A percentile compares a stretch with the other conserved stretches of the same genome.
Evolutionary conservation across 2,113 vertebrate genomes (phyloP).

Genomic region (Lasiurus borealis): DNA sequence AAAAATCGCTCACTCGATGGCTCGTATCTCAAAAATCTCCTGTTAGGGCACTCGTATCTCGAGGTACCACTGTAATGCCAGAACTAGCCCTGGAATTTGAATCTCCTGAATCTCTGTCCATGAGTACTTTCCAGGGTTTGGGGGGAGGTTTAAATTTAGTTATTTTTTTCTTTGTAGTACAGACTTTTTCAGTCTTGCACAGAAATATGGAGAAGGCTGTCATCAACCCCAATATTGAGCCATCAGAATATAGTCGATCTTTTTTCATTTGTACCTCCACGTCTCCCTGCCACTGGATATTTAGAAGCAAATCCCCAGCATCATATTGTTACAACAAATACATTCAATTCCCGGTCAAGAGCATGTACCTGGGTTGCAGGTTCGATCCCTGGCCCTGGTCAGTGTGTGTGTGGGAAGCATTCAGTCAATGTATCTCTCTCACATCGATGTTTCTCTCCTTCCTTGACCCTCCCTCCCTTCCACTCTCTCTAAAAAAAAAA

Average conservation of each 20-base stretch:
- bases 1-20: too few relatives aligned
- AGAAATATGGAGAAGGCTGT: not conserved
- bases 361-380: too few relatives aligned
- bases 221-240: not conserved
- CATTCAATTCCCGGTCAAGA: not conserved
- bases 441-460: too few relatives aligned
- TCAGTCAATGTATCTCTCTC: too few relatives aligned
- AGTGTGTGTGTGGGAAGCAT: too few relatives aligned
- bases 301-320: constrained; percentile 24
- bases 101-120: not conserved
- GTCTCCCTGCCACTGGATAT: not conserved
- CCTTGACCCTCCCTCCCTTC: too few relatives aligned
- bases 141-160: not conserved
- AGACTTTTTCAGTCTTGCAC: constrained; percentile 20
- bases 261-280: not conserved
- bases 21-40: too few relatives aligned
- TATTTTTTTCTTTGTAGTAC: constrained; percentile 22
- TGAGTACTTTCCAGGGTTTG: not conserved
- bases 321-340: not conserved
- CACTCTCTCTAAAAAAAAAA: too few relatives aligned
- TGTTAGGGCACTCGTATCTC: too few relatives aligned
- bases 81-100: not conserved
- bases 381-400: too few relatives aligned
- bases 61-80: too few relatives aligned
- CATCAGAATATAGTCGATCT: not conserved